Base-by-base conservation (phyloP, 2,797 vertebrate genomes). In the Nasua narica region DNA sequence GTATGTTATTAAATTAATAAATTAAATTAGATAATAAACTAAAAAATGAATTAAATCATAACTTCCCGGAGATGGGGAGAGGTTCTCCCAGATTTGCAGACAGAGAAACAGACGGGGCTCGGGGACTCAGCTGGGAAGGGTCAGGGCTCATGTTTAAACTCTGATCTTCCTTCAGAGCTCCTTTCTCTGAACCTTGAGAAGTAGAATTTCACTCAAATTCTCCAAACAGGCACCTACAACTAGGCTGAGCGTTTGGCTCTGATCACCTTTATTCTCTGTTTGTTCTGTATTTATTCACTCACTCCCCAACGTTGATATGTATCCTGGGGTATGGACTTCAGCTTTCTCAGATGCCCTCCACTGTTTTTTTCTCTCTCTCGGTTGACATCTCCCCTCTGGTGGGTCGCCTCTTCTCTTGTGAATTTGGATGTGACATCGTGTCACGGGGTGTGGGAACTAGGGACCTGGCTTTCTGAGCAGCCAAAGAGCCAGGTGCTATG, bases 401-500 rank as follows among this genome's bases (percentile, higher is more conserved):
- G 4, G 3, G 3, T 32, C 43, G 15, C 48, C 7, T 27, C 60
- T 88, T 37, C 19, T 25, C 12, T 62, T 79, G 79, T 43, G 46
- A 35, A 65, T 56, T 56, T 70, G 43, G 35, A 37, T 21, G 32
- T 37, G 88, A 58, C 18, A 21, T 10, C 35, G 27, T 14, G 3
- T 16, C 60, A 10, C 0, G 70, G n/a, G 37, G 16, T 79, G 37
- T 65, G 40, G 50, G 46, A 21, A 13, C 13, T 5, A 40, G 37
- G 58, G 58, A 84, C 0, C 3, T 13, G 40, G 46, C 52, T 54
- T 83, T 77, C 54, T 37, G 46, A 78, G 88, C 5, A 13, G 46
- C 52, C 40, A 19, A 43, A 35, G 32, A 19, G 3, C 13, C 50
- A 32, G 2, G 1, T 1, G 35, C 58, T 19, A 3, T 2, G 2